Evolutionary conservation across 1,140 invertebrate genomes (phyloP), one percentile per base, ranked within the genome.

Genomic region (Dinothrombium tinctorium): DNA sequence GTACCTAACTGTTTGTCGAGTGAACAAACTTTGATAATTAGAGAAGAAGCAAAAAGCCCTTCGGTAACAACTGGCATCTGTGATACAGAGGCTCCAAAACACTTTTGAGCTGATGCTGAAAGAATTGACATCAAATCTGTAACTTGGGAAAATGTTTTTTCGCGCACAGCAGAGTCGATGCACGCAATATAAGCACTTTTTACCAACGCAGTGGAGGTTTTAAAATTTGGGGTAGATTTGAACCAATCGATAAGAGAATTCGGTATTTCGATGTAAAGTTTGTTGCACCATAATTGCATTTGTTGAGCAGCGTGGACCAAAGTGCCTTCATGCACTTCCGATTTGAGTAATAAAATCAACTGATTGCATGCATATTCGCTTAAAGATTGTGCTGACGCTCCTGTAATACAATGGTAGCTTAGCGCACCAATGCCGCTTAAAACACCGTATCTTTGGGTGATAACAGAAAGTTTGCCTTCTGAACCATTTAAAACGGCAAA

Each of bases 261-360:
- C 1, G 79, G 76, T 23, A 80, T 59, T 43, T 68, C 59, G n/a
- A 60, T 65, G 2, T 53, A 58, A 46, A 79, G 72, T 52, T 73
- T 74, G 4, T 57, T 50, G 36, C 72, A 69, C 86, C 86, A 90
- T 7, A 73, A 52, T 8, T 69, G 63, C 55, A 89, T 67, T 67
- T 76, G 74, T 48, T 79, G 71, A 6, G 90, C 60, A 4, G 76
- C 71, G 49, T 73, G 70, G 44, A 78, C 69, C 20, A 90, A 57
- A 2, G 81, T 86, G 50, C 81, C 82, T 60, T 94, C 87, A 58
- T 92, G 83, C 37, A 80, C 76, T 67, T 95, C 87, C 24, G 67
- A 68, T 53, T 86, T 77, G 17, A 92, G 61, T 17, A 83, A 68
- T 53, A 77, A 75, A 12, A 76, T 62, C 52, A 83, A 76, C 43